phyloP scores from a whole-genome alignment of 2,888 invertebrate genomes.

The Brenthis hecate region DNA sequence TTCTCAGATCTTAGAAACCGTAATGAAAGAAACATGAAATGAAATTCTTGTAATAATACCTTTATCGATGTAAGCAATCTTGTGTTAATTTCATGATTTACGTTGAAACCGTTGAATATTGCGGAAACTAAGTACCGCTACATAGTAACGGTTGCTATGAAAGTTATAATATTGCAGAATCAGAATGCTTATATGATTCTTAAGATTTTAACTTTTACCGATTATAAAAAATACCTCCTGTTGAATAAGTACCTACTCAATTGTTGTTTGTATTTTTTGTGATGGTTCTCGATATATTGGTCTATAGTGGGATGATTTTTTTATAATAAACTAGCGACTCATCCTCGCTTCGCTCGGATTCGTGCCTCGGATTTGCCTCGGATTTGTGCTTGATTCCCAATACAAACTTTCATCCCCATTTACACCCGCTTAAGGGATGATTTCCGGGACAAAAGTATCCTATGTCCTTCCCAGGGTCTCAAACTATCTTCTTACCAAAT shows the following conservation, averaged over 20 bases:
- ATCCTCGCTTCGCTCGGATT: too few species aligned
- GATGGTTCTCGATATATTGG: too few species aligned
- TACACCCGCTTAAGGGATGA: too few species aligned
- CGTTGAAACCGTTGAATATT: constrained; percentile 15
- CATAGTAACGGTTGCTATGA: constrained; percentile 8
- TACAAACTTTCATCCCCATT: too few species aligned
- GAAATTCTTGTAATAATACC: too few species aligned
- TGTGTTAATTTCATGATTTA: constrained; percentile 4
- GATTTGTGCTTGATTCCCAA: too few species aligned
- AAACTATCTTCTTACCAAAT: too few species aligned
- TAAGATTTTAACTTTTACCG: neutral
- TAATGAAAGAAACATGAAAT: neutral
- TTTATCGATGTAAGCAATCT: constrained; percentile 7
- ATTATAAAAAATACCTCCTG: neutral
- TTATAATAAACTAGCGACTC: too few species aligned
- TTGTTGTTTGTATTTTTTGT: neutral
- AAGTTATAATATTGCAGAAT: neutral
- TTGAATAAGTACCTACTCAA: neutral
- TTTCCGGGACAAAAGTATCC: too few species aligned
- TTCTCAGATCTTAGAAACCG: neutral
- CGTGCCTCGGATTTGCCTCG: too few species aligned
- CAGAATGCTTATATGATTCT: neutral
- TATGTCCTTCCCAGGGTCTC: too few species aligned
- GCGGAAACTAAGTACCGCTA: constrained; percentile 5
- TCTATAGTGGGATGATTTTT: too few species aligned